Conservation (phyloP, 92 coral and sea anemone genomes). For the Pocillopora grandis region DNA sequence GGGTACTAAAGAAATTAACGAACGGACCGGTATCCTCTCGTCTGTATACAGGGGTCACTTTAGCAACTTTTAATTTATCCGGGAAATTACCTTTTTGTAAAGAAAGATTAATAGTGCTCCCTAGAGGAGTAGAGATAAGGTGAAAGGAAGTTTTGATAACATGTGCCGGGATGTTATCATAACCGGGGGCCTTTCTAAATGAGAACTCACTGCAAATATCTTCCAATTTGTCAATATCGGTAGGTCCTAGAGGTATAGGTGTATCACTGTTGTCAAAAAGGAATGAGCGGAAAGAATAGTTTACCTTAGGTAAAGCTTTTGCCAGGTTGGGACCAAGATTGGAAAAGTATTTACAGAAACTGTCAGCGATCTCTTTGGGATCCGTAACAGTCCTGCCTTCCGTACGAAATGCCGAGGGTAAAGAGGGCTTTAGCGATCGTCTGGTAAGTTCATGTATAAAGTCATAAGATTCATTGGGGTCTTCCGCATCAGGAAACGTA, state of each 20-base stretch:
- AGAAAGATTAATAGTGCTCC: too few relatives aligned
- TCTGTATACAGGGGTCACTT: too few relatives aligned
- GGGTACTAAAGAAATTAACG: too few relatives aligned
- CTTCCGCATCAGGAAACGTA: neutral
- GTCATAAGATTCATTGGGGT: neutral
- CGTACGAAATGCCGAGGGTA: slow-evolving; percentile 51
- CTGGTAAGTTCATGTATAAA: neutral
- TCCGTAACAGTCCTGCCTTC: slow-evolving; percentile 27
- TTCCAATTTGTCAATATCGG: neutral
- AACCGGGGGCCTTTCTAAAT: too few relatives aligned
- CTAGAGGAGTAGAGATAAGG: too few relatives aligned
- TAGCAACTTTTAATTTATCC: too few relatives aligned
- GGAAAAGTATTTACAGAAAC: slow-evolving; percentile 39
- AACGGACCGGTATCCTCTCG: too few relatives aligned
- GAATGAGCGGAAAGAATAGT: neutral
- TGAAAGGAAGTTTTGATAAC: too few relatives aligned
- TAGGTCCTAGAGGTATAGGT: neutral
- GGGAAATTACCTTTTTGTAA: too few relatives aligned
- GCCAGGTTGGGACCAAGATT: neutral
- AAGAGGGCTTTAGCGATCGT: neutral
- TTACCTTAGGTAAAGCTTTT: neutral
- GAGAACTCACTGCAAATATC: neutral
- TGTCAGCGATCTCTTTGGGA: slow-evolving; percentile 39
- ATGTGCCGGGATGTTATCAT: too few relatives aligned
- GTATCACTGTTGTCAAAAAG: neutral